These are phyloP conservation scores for Aptenodytes forsteri DNA, from an alignment of 2,113 vertebrate species.

Conservation along the genomic window DNA sequence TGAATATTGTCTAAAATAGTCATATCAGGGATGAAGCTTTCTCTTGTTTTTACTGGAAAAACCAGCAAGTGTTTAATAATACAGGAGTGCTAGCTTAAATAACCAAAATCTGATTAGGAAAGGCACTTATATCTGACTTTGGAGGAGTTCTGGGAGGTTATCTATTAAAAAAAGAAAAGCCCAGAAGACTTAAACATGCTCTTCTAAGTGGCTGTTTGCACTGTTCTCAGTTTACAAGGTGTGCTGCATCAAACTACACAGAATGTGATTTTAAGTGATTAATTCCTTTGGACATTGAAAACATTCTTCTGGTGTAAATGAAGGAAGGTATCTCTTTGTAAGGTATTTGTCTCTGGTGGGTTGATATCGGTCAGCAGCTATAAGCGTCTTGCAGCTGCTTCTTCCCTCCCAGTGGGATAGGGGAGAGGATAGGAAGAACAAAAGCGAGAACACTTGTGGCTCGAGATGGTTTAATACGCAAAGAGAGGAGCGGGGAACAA, in stretches of 20 bases:
- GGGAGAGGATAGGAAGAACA: background rate
- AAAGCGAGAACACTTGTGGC: background rate
- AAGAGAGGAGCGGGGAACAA: background rate
- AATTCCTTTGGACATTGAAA: background rate
- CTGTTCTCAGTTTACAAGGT: background rate
- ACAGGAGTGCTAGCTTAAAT: background rate
- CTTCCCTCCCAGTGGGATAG: background rate
- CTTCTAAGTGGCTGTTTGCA: background rate
- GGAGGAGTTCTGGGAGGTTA: background rate
- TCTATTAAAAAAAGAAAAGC: background rate
- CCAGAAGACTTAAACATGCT: background rate
- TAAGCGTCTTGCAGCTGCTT: background rate
- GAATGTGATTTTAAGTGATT: background rate
- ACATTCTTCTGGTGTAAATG: background rate
- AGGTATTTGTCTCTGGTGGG: background rate
- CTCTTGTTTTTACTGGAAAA: background rate
- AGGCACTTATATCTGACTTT: background rate
- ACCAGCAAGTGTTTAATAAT: background rate
- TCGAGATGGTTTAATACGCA: background rate
- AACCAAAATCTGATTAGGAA: background rate
- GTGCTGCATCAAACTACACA: background rate
- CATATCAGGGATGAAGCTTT: background rate
- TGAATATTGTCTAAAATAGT: background rate
- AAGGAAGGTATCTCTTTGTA: background rate
- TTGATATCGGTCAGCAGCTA: background rate